These are phyloP conservation scores for Leistus spinibarbis DNA, from an alignment of 2,888 invertebrate species.

Conservation along the genomic window DNA sequence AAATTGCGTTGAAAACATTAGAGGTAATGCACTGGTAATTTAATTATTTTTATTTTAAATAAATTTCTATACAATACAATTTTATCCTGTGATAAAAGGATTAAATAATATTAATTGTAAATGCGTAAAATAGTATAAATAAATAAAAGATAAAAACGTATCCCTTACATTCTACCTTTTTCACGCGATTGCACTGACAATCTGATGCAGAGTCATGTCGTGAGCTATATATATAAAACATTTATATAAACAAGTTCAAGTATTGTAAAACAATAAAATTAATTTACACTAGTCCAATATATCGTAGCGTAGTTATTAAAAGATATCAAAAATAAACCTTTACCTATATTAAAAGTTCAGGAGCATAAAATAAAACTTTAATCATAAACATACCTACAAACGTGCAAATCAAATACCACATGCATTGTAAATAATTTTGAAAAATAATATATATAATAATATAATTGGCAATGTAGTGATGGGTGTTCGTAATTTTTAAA, in stretches of 20 bases:
- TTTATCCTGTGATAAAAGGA: constrained; percentile 23
- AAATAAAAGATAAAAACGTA: background rate
- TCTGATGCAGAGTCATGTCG: background rate
- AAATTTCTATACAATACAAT: constrained; percentile 28
- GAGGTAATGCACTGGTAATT: constrained; percentile 30
- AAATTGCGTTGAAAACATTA: constrained; percentile 37
- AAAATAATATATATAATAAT: too few species aligned
- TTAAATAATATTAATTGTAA: background rate
- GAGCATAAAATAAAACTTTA: background rate
- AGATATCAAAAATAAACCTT: background rate
- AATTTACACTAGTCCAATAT: background rate
- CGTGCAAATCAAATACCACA: background rate
- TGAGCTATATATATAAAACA: background rate
- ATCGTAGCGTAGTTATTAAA: background rate
- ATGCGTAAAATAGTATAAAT: constrained; percentile 1
- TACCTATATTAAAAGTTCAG: background rate
- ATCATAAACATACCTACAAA: too few species aligned
- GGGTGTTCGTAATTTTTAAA: too few species aligned
- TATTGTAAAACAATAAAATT: background rate
- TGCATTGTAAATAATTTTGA: background rate
- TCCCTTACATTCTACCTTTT: background rate
- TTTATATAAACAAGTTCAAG: background rate
- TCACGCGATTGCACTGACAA: background rate
- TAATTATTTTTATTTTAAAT: constrained; percentile 29
- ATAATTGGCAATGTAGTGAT: too few species aligned